Conservation (phyloP, 2,797 vertebrate species). For the Peromyscus nudipes region DNA sequence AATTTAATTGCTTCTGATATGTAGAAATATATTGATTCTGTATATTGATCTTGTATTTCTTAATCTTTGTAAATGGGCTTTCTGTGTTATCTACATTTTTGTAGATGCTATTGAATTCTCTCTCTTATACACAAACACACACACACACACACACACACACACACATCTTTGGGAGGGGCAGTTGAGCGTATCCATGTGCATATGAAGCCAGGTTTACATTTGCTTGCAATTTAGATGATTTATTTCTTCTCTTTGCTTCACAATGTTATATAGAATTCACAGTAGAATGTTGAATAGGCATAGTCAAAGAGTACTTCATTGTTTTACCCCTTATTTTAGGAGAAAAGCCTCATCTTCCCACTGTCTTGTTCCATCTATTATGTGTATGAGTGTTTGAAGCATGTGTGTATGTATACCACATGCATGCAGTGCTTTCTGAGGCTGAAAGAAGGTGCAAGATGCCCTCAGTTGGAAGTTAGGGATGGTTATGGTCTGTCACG, state of each 20-base stretch:
- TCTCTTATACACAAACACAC: too few relatives aligned
- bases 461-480: not conserved
- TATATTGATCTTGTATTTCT: not conserved
- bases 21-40: not conserved
- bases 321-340: not conserved
- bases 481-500: not conserved
- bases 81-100: not conserved
- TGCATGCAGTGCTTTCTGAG: not conserved
- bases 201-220: not conserved
- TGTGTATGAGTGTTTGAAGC: not conserved
- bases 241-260: not conserved
- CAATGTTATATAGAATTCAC: not conserved
- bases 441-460: not conserved
- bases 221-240: not conserved
- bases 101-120: not conserved
- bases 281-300: not conserved
- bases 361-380: not conserved
- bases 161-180: too few relatives aligned
- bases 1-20: not conserved
- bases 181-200: not conserved
- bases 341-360: not conserved
- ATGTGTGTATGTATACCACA: not conserved
- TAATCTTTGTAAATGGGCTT: not conserved
- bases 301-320: not conserved
- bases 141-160: too few relatives aligned